phyloP scores from a whole-genome alignment of 2,113 vertebrate species.

The Theristicus caerulescens region DNA sequence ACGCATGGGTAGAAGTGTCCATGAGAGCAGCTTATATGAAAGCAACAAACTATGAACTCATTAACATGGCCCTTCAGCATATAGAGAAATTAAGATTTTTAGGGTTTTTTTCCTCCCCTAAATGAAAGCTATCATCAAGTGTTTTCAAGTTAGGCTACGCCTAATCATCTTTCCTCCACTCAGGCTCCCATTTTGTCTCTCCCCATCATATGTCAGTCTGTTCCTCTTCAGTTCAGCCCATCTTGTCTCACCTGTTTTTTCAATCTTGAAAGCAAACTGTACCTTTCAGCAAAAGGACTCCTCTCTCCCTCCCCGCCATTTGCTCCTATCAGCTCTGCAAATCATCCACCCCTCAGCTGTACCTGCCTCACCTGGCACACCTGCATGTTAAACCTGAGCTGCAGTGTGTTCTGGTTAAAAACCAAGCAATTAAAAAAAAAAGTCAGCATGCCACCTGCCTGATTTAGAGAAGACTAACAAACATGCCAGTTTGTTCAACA shows the following conservation, averaged over 20 bases:
- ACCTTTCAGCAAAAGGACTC: not conserved
- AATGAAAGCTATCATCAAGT: not conserved
- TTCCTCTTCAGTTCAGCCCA: not conserved
- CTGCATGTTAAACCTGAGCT: not conserved
- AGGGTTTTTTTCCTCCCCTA: not conserved
- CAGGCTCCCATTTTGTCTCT: not conserved
- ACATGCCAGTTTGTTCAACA: not conserved
- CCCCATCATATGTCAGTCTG: not conserved
- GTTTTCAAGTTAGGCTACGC: not conserved
- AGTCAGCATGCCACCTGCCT: not conserved
- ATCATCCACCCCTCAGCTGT: not conserved
- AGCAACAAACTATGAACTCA: not conserved
- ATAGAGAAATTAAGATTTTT: not conserved
- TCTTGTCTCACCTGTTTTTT: not conserved
- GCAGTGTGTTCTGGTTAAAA: not conserved
- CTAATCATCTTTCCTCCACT: not conserved
- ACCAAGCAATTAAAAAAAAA: not conserved
- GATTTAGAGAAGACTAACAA: not conserved
- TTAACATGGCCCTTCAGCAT: not conserved
- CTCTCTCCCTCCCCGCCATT: not conserved
- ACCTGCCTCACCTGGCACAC: not conserved
- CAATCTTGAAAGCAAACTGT: not conserved
- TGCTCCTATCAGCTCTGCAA: not conserved
- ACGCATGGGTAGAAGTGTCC: not conserved
- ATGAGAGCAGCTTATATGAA: not conserved